These are phyloP conservation scores for Barbus barbus DNA, from an alignment of 2,113 vertebrate genomes.

Conservation along the genomic window DNA sequence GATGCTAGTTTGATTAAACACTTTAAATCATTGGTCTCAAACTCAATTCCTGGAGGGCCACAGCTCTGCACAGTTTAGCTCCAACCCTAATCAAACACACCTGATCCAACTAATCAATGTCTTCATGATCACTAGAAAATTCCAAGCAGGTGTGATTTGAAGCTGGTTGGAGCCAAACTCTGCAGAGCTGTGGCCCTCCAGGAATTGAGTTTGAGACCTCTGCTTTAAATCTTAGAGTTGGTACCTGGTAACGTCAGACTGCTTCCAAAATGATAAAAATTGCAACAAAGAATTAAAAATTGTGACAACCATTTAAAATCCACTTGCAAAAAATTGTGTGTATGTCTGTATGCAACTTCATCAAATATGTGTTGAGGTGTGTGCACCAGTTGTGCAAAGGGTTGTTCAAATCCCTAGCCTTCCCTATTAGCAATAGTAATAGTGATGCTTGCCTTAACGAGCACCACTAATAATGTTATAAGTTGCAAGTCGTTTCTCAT, in stretches of 20 bases:
- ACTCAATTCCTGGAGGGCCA: too few relatives aligned
- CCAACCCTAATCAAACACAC: too few relatives aligned
- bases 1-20: not conserved
- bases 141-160: too few relatives aligned
- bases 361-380: not conserved
- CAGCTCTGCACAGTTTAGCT: too few relatives aligned
- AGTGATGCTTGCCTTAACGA: not conserved
- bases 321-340: not conserved
- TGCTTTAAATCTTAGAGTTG: not conserved
- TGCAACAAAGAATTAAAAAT: not conserved
- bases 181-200: too few relatives aligned
- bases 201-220: too few relatives aligned
- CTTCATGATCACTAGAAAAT: too few relatives aligned
- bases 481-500: constrained; percentile 31
- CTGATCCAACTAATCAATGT: too few relatives aligned
- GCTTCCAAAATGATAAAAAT: not conserved
- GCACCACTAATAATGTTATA: not conserved
- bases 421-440: not conserved
- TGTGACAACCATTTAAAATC: not conserved
- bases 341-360: not conserved
- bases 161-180: too few relatives aligned
- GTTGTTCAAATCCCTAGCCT: not conserved
- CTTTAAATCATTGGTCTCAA: too few relatives aligned
- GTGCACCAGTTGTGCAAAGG: too few relatives aligned
- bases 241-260: not conserved